These are phyloP conservation scores for Orius laevigatus DNA, from an alignment of 1,140 invertebrate genomes.

Conservation along the genomic window DNA sequence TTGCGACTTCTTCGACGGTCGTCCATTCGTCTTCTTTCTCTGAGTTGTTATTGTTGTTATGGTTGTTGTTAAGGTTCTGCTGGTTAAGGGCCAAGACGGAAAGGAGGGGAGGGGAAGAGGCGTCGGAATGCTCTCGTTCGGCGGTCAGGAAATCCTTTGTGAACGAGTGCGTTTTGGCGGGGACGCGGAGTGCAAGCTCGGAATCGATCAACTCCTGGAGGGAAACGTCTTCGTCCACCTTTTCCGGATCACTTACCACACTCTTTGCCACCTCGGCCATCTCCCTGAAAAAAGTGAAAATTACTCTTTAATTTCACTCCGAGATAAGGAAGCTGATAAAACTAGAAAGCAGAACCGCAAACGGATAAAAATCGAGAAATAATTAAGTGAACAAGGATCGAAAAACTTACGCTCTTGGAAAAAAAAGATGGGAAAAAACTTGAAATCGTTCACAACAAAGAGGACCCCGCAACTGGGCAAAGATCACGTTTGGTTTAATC, in stretches of 20 bases:
- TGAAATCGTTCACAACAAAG: too few relatives aligned
- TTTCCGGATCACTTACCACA: constrained; percentile 14
- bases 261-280: constrained; percentile 19
- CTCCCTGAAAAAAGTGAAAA: constrained; percentile 12
- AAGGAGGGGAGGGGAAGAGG: background rate
- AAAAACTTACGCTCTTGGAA: too few relatives aligned
- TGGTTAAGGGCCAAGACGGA: constrained; percentile 2
- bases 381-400: too few relatives aligned
- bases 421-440: too few relatives aligned
- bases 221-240: constrained; percentile 10
- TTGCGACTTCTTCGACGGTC: constrained; percentile 18
- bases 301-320: too few relatives aligned
- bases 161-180: background rate
- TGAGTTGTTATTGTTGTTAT: background rate
- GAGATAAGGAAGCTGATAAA: too few relatives aligned
- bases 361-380: too few relatives aligned
- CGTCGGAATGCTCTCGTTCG: constrained; percentile 7
- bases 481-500: too few relatives aligned
- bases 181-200: constrained; percentile 15
- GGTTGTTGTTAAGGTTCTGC: background rate
- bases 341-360: too few relatives aligned
- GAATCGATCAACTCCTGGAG: constrained; percentile 20
- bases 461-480: too few relatives aligned
- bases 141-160: background rate
- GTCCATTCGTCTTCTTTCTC: constrained; percentile 14